These are phyloP conservation scores for Eulacestoma nigropectus DNA, from an alignment of 2,113 vertebrate genomes.

Conservation along the genomic window DNA sequence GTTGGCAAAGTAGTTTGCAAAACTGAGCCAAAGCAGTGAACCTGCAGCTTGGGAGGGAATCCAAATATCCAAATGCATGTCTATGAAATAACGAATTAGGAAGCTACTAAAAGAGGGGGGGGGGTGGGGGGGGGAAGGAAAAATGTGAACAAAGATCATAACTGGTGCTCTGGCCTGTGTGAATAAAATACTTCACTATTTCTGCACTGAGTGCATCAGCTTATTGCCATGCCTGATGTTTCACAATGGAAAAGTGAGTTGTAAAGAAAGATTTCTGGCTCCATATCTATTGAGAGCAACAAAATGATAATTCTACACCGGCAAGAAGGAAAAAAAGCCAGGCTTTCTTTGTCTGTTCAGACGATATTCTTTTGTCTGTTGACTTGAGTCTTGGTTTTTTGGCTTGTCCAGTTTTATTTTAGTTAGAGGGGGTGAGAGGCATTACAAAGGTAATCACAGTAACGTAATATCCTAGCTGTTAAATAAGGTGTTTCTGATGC, in stretches of 20 bases:
- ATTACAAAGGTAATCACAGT: background rate
- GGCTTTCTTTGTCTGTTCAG: background rate
- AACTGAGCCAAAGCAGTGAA: background rate
- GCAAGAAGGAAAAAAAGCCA: background rate
- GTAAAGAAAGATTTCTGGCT: background rate
- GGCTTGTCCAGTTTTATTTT: background rate
- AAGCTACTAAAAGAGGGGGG: background rate
- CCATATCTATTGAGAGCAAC: background rate
- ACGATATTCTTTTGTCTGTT: background rate
- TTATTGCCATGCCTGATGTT: background rate
- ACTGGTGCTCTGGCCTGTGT: background rate
- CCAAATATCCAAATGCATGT: background rate
- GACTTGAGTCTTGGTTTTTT: background rate
- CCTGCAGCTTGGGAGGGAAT: background rate
- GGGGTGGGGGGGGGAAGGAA: background rate
- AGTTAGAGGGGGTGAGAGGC: background rate
- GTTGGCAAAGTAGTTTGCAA: background rate
- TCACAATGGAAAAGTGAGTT: background rate
- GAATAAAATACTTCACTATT: background rate
- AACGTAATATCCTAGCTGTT: background rate
- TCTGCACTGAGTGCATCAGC: background rate
- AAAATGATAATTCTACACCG: background rate
- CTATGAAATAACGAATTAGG: background rate
- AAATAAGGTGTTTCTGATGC: background rate
- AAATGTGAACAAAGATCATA: background rate